A percentile compares a stretch with the other conserved stretches of the same genome.
phyloP scores from a whole-genome alignment of 2,888 invertebrate species.

The Catocala nupta region DNA sequence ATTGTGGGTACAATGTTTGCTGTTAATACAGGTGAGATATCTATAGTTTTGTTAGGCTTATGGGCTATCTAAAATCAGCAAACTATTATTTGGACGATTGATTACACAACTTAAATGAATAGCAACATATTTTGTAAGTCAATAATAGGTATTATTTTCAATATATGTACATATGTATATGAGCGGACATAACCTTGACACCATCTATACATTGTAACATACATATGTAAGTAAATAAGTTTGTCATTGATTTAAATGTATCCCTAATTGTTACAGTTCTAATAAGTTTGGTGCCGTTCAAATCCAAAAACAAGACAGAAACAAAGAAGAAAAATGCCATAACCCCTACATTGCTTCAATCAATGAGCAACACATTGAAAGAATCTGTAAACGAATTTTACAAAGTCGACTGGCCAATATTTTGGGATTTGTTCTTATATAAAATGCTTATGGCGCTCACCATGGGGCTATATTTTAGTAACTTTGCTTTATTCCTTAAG shows the following conservation, averaged over 20 bases:
- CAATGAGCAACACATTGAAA: slow-evolving; percentile 52
- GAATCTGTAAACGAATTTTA: slow-evolving; percentile 75
- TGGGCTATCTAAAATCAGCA: no score
- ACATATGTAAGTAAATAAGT: no score
- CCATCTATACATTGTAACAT: no score
- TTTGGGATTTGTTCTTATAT: slow-evolving; percentile 83
- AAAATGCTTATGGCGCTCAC: slow-evolving; percentile 83
- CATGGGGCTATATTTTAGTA: slow-evolving; percentile 80
- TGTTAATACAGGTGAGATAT: slow-evolving; percentile 55
- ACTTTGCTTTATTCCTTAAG: slow-evolving; percentile 79
- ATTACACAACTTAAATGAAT: no score
- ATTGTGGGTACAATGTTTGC: slow-evolving; percentile 53
- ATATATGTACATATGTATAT: no score
- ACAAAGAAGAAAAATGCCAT: slow-evolving; percentile 28
- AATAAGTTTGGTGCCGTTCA: slow-evolving; percentile 54
- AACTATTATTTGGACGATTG: no score
- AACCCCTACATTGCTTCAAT: slow-evolving; percentile 51
- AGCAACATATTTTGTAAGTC: no score
- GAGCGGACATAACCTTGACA: no score
- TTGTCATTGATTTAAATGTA: no score
- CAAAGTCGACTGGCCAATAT: slow-evolving; percentile 81
- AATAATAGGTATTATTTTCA: no score
- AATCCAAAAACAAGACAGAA: slow-evolving; percentile 39
- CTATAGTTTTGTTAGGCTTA: background rate
- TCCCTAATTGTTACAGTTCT: slow-evolving; percentile 53